phyloP scores from a whole-genome alignment of 2,888 invertebrate genomes.

The Tridacna crocea region DNA sequence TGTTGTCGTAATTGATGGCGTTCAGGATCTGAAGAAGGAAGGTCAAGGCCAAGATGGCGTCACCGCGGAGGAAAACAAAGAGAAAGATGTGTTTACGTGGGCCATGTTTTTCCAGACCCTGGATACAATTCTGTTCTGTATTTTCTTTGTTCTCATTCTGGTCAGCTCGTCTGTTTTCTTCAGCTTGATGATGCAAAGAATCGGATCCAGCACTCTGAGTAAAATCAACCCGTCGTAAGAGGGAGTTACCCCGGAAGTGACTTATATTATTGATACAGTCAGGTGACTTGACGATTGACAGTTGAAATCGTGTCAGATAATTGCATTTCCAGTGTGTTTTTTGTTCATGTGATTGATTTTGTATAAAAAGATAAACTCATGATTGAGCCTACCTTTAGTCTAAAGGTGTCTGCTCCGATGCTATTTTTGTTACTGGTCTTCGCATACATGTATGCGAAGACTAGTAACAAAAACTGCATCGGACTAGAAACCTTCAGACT shows the following conservation, averaged over 20 bases:
- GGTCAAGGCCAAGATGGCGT: not conserved
- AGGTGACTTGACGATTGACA: too few species aligned
- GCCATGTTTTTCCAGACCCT: constrained; percentile 47
- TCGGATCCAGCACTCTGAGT: constrained; percentile 24
- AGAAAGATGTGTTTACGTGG: constrained; percentile 41
- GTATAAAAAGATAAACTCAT: too few species aligned
- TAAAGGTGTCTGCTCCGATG: too few species aligned
- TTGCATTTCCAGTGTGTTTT: too few species aligned
- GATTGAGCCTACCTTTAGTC: too few species aligned
- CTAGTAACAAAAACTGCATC: too few species aligned
- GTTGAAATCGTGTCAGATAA: too few species aligned
- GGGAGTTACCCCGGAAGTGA: not conserved
- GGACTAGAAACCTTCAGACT: too few species aligned
- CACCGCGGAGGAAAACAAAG: constrained; percentile 13
- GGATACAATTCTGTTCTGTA: constrained; percentile 41
- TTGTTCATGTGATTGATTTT: too few species aligned
- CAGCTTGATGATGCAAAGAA: constrained; percentile 42
- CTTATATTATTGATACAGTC: too few species aligned
- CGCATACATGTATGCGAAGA: too few species aligned
- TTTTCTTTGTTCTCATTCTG: constrained; percentile 44
- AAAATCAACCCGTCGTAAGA: constrained; percentile 14
- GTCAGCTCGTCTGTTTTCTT: constrained; percentile 46
- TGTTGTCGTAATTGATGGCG: constrained; percentile 3
- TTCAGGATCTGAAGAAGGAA: not conserved
- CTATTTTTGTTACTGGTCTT: too few species aligned